Conservation (phyloP, 2,888 invertebrate genomes). For the Hyposoter didymator region DNA sequence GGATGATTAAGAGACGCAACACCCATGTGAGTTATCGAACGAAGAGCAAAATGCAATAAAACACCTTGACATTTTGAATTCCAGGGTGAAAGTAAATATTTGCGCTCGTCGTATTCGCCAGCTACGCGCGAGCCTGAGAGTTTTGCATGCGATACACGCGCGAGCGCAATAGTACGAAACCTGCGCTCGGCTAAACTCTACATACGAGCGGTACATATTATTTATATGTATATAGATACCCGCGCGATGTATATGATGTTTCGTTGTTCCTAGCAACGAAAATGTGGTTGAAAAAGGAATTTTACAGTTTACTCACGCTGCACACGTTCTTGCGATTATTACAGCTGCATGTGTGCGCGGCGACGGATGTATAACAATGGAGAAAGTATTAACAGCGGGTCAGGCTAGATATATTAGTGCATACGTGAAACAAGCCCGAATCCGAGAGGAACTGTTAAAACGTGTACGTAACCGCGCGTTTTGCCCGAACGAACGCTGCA, state of each 20-base stretch:
- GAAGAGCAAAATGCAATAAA: constrained; percentile 39
- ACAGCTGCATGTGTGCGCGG: constrained; percentile 47
- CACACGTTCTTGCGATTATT: constrained; percentile 50
- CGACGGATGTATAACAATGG: constrained; percentile 76
- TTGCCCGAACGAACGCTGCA: background rate
- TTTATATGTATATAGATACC: background rate
- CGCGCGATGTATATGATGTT: background rate
- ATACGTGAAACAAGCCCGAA: constrained; percentile 16
- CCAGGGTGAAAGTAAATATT: constrained; percentile 74
- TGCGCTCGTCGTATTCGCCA: constrained; percentile 34
- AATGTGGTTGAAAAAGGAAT: constrained; percentile 36
- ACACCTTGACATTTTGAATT: constrained; percentile 75
- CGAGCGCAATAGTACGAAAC: constrained; percentile 24
- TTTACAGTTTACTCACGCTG: constrained; percentile 35
- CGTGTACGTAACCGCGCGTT: constrained; percentile 2
- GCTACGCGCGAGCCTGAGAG: constrained; percentile 14
- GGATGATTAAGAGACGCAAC: constrained; percentile 23
- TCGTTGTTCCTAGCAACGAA: constrained; percentile 2
- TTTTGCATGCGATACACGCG: constrained; percentile 54
- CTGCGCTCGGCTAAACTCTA: constrained; percentile 1
- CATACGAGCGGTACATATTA: background rate
- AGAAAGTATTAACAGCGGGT: constrained; percentile 76
- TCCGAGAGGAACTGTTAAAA: background rate
- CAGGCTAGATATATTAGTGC: background rate
- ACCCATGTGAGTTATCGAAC: constrained; percentile 43